These are phyloP conservation scores for Loripinus fragilis DNA, from an alignment of 2,888 invertebrate species.

Conservation along the genomic window DNA sequence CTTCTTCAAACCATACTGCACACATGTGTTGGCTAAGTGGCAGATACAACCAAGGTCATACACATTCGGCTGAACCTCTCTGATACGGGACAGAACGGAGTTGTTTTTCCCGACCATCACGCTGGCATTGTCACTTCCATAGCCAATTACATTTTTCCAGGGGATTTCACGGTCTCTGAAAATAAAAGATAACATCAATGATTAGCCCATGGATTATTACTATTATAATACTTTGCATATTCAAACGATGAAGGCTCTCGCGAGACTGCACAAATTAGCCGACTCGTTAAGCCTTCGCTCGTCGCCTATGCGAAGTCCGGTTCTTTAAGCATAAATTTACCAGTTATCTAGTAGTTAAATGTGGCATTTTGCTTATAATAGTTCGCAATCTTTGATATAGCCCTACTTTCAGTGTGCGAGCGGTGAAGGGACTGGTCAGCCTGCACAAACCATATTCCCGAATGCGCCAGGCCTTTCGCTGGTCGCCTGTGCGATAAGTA, in stretches of 20 bases:
- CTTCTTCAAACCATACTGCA: conserved; percentile 37
- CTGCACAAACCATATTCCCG: conserved; percentile 38
- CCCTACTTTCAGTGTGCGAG: conserved; percentile 35
- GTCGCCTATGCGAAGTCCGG: no score
- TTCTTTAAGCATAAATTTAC: no score
- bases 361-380: conserved; percentile 52
- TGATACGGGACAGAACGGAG: not conserved
- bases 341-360: no score
- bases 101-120: no score
- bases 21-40: conserved; percentile 38
- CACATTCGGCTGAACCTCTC: not conserved
- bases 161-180: no score
- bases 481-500: conserved; percentile 45
- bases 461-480: conserved; percentile 36
- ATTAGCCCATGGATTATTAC: not conserved
- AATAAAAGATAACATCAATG: no score
- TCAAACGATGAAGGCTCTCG: no score
- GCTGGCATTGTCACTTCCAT: no score
- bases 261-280: no score
- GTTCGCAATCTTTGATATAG: no score
- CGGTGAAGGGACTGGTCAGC: conserved; percentile 37
- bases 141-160: no score
- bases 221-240: not conserved
- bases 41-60: conserved; percentile 28
- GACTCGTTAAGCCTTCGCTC: no score